Evolutionary conservation across 2,113 vertebrate genomes (phyloP).

Genomic region (Microtus montanus): DNA sequence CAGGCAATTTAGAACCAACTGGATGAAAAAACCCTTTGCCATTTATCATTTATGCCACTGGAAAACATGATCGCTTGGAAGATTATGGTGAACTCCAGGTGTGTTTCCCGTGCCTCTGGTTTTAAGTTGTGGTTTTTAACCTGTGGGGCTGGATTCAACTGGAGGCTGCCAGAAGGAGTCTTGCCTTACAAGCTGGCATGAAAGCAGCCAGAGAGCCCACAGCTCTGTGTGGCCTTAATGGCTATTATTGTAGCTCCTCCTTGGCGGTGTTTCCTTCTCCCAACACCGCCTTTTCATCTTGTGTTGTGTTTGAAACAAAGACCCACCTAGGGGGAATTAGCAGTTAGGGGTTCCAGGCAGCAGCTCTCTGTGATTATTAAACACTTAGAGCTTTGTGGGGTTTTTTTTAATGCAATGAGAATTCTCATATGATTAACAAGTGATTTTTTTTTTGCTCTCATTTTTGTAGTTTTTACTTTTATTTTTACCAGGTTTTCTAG

Average conservation of each 20-base stretch:
- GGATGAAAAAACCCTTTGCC: slow-evolving; percentile 21
- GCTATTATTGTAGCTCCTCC: slow-evolving; percentile 25
- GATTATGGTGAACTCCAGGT: slow-evolving; percentile 64
- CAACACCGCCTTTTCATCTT: slow-evolving; percentile 5
- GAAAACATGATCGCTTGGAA: slow-evolving; percentile 27
- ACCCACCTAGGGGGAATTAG: slow-evolving; percentile 4
- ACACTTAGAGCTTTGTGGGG: not conserved
- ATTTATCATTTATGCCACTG: slow-evolving; percentile 25
- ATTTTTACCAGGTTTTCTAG: slow-evolving; percentile 5
- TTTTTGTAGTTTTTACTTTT: slow-evolving; percentile 18
- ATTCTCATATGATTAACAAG: not conserved
- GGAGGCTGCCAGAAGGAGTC: slow-evolving; percentile 59
- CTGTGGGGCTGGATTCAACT: slow-evolving; percentile 64
- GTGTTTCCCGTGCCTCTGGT: not conserved
- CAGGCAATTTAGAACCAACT: not conserved
- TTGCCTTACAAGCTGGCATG: not conserved
- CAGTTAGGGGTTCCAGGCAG: not conserved
- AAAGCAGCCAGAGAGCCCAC: slow-evolving; percentile 46
- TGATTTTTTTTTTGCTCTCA: slow-evolving; percentile 1
- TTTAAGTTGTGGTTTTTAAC: slow-evolving; percentile 61
- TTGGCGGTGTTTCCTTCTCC: not conserved
- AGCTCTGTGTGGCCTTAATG: slow-evolving; percentile 25
- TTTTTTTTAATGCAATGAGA: slow-evolving; percentile 14
- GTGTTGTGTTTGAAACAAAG: not conserved
- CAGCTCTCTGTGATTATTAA: slow-evolving; percentile 45